Percentiles rank a stretch among this genome's conserved stretches.
These are phyloP conservation scores for Sinonovacula constricta DNA, from an alignment of 1,140 invertebrate genomes.

Conservation along the genomic window DNA sequence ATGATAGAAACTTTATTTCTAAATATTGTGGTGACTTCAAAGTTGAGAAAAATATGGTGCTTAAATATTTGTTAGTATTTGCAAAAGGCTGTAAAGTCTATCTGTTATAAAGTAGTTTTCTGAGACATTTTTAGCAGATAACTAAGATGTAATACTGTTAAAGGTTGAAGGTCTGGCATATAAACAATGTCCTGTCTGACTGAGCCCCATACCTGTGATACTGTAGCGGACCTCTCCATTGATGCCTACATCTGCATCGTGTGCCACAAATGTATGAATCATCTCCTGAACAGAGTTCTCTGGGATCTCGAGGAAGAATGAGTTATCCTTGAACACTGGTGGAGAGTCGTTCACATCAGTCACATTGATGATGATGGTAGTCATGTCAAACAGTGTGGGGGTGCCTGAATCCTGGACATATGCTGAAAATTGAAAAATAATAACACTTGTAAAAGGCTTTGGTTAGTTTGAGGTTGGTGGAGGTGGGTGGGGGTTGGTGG, in stretches of 20 bases:
- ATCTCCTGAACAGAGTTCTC: slow-evolving; percentile 83
- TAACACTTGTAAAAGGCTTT: too few relatives aligned
- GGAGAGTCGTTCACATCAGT: slow-evolving; percentile 79
- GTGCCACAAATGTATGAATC: slow-evolving; percentile 82
- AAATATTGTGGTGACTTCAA: too few relatives aligned
- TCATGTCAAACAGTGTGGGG: slow-evolving; percentile 70
- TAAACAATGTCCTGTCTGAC: not conserved
- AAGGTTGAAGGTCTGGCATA: not conserved
- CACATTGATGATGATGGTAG: slow-evolving; percentile 80
- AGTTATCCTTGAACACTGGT: slow-evolving; percentile 67
- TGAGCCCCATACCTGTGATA: slow-evolving; percentile 87
- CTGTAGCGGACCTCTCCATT: slow-evolving; percentile 94
- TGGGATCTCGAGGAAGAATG: slow-evolving; percentile 57
- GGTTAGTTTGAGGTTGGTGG: too few relatives aligned
- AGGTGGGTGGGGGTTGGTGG: too few relatives aligned
- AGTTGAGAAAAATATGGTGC: slow-evolving; percentile 69
- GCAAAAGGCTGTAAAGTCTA: not conserved
- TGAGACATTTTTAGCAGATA: not conserved
- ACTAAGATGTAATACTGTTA: not conserved
- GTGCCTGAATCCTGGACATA: slow-evolving; percentile 74
- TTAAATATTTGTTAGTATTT: not conserved
- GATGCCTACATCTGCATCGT: slow-evolving; percentile 90
- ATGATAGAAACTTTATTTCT: too few relatives aligned
- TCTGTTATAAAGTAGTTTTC: not conserved
- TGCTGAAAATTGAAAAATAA: slow-evolving; percentile 59